Conservation (phyloP, 2,113 vertebrate genomes). For the Bagarius yarrelli region DNA sequence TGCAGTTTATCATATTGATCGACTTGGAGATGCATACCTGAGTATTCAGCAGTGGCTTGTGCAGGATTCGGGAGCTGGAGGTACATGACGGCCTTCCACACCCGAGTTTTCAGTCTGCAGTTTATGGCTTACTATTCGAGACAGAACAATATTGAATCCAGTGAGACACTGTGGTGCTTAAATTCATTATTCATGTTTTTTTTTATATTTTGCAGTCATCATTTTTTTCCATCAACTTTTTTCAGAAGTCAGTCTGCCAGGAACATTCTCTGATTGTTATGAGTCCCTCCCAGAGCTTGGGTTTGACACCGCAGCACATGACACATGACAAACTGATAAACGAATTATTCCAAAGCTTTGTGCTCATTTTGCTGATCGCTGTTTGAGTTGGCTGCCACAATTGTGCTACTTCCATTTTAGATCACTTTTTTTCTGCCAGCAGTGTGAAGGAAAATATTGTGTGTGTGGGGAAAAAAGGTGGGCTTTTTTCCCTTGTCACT, state of each 20-base stretch:
- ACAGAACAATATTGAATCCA: constrained; percentile 39
- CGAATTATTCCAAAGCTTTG: neutral
- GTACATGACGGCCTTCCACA: neutral
- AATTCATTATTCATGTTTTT: constrained; percentile 43
- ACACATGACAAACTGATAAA: neutral
- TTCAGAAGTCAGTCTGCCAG: constrained; percentile 30
- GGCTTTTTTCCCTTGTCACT: neutral
- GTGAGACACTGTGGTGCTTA: constrained; percentile 29
- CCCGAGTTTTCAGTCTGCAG: constrained; percentile 9
- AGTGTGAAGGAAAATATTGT: neutral
- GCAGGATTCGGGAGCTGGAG: neutral
- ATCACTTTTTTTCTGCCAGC: neutral
- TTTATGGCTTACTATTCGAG: constrained; percentile 33
- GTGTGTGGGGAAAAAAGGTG: too few relatives aligned
- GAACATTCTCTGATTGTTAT: constrained; percentile 23
- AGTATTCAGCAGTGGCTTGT: neutral
- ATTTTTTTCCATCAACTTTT: constrained; percentile 1
- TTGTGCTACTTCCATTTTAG: neutral
- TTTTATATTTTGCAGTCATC: neutral
- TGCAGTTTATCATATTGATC: constrained; percentile 12
- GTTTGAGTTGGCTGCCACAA: neutral
- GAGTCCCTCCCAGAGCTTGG: constrained; percentile 21
- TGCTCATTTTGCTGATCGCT: constrained; percentile 32
- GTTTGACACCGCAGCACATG: constrained; percentile 30
- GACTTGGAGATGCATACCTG: neutral